Base-by-base conservation (phyloP, 2,888 invertebrate genomes). In the Penaeus monodon region DNA sequence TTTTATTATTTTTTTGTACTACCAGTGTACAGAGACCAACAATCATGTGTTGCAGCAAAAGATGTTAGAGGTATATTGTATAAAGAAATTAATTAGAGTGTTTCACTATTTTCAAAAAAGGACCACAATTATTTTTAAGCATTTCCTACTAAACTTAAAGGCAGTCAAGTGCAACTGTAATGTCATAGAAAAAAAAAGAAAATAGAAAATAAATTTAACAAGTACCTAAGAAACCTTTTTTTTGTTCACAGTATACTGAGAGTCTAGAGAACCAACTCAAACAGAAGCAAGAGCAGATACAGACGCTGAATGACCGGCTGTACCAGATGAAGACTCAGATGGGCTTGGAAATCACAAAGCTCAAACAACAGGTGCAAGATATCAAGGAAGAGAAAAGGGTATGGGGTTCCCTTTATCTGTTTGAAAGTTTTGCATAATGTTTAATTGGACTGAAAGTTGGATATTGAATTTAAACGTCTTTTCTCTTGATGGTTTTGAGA, bases 331-430 rank as follows among this genome's bases (percentile, higher is more conserved):
- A 82, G 49, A 78, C 83, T 14, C 81, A 85, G 27, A 79, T 70
- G 66, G 86, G 79, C 14, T 80, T 86, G 64, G 88, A 88, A 57
- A 79, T 88, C 17, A 80, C n/a, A 63, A 78, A 66, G 22, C 57
- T 78, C 57, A 88, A 86, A 57, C 70, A 85, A 73, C 76, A 83
- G 66, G 33, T 80, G n/a, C 85, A 86, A n/a, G 85, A 85, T 64
- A 49, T 80, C 3, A 64, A 57, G n/a, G 74, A 79, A 29, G 65
- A 85, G 24, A 79, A 63, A 20, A 83, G 49, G 82, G 88, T 88
- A 78, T 65, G 84, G 12, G 1, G 12, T 70, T 82, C 22, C 7
- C 17, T 0, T 44, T 27, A 12, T 79, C 12, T 29, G 27, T 29
- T 79, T 64, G 7, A 1, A n/a, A 17, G 14, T 68, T 74, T 74